Conservation (phyloP, 2,888 invertebrate genomes). For the Polydrusus tereticollis region DNA sequence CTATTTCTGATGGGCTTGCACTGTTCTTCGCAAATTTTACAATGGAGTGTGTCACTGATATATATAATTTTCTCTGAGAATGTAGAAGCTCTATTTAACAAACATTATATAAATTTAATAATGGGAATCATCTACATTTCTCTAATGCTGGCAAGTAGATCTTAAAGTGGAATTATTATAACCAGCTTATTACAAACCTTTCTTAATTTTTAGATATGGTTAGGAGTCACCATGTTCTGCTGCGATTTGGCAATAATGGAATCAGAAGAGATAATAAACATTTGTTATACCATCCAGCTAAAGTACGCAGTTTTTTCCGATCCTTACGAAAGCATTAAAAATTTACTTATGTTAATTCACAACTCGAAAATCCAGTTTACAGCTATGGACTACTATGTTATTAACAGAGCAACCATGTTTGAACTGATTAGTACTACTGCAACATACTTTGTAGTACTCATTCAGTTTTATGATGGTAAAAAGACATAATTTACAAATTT, state of each 20-base stretch:
- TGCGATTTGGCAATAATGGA: slow-evolving; percentile 42
- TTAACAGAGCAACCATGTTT: slow-evolving; percentile 45
- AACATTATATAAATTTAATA: slow-evolving; percentile 20
- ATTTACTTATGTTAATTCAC: slow-evolving; percentile 29
- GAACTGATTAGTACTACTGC: slow-evolving; percentile 45
- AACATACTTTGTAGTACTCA: slow-evolving; percentile 46
- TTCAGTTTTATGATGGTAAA: slow-evolving; percentile 43
- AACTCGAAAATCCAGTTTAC: slow-evolving; percentile 41
- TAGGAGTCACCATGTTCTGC: slow-evolving; percentile 45
- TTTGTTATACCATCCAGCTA: slow-evolving; percentile 43
- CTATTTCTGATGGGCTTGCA: slow-evolving; percentile 45
- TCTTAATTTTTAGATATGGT: slow-evolving; percentile 36
- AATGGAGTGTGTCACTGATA: slow-evolving; percentile 39
- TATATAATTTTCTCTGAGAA: slow-evolving; percentile 33
- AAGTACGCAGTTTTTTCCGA: slow-evolving; percentile 39
- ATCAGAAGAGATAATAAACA: slow-evolving; percentile 43
- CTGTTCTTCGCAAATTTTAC: slow-evolving; percentile 44
- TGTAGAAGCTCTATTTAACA: background rate
- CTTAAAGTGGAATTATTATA: no score
- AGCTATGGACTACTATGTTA: slow-evolving; percentile 46
- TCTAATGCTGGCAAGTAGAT: slow-evolving; percentile 43
- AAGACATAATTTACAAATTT: no score
- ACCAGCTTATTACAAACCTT: background rate
- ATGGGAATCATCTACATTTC: slow-evolving; percentile 41
- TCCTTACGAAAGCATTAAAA: slow-evolving; percentile 38